Percentiles rank a stretch among this genome's conserved stretches.
Evolutionary conservation across 2,113 vertebrate genomes (phyloP).

Genomic region (Crotalus viridis): DNA sequence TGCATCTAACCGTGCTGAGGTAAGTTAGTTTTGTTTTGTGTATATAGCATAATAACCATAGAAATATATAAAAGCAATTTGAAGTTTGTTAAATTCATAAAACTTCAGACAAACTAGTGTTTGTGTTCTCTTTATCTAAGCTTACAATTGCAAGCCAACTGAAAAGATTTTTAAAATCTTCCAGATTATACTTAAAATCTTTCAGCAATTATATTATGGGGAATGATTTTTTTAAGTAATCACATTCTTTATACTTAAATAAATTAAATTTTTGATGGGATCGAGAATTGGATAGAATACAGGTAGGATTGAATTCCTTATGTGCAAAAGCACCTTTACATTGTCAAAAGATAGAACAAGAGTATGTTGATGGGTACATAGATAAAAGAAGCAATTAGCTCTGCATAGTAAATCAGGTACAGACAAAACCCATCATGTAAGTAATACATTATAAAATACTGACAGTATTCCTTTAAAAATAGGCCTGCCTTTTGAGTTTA

Average conservation of each 20-base stretch:
- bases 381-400: not conserved
- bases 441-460: not conserved
- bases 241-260: not conserved
- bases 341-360: not conserved
- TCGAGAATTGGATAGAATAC: not conserved
- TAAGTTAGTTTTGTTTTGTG: not conserved
- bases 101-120: conserved; percentile 17
- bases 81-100: conserved; percentile 20
- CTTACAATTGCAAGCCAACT: not conserved
- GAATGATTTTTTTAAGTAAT: not conserved
- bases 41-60: not conserved
- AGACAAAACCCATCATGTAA: not conserved
- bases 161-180: not conserved
- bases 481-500: not conserved
- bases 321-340: not conserved
- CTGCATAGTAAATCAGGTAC: not conserved
- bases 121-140: conserved; percentile 26
- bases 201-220: not conserved
- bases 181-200: not conserved
- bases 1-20: not conserved
- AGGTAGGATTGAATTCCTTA: not conserved
- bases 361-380: not conserved
- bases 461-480: not conserved
- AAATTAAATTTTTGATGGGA: not conserved
- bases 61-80: conserved; percentile 19